These are phyloP conservation scores for Drosophila austrosaltans DNA, from an alignment of 2,888 invertebrate genomes.

Conservation along the genomic window DNA sequence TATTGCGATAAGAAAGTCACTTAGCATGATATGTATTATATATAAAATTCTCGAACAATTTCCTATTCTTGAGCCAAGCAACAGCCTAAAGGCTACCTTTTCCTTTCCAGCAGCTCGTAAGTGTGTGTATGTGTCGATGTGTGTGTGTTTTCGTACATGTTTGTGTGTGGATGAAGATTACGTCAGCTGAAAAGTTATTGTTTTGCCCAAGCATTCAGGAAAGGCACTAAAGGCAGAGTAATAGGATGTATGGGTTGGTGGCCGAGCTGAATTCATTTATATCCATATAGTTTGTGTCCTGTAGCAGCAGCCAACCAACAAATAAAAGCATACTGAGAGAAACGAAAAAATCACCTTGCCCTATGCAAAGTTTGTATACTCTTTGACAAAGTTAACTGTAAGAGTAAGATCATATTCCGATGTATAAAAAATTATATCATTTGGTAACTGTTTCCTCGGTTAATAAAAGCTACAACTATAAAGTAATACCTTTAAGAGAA, in stretches of 20 bases:
- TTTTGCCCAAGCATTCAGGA: slow-evolving; percentile 59
- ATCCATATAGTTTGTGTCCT: slow-evolving; percentile 63
- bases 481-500: too few relatives aligned
- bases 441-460: too few relatives aligned
- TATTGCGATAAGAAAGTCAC: slow-evolving; percentile 17
- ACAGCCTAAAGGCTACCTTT: slow-evolving; percentile 12
- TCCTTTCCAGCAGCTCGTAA: not conserved
- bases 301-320: slow-evolving; percentile 31
- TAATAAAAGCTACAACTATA: too few relatives aligned
- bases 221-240: slow-evolving; percentile 39
- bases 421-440: too few relatives aligned
- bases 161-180: slow-evolving; percentile 74
- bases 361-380: not conserved
- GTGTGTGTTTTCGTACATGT: slow-evolving; percentile 17
- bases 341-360: not conserved
- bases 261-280: slow-evolving; percentile 61
- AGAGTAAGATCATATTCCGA: too few relatives aligned
- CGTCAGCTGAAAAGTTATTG: slow-evolving; percentile 79
- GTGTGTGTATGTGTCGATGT: slow-evolving; percentile 40
- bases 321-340: slow-evolving; percentile 19
- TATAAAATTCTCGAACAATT: slow-evolving; percentile 17
- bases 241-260: slow-evolving; percentile 33
- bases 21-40: slow-evolving; percentile 22
- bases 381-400: not conserved
- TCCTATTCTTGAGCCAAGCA: slow-evolving; percentile 20